phyloP scores from a whole-genome alignment of 2,888 invertebrate genomes.

The Dryobotodes eremita region DNA sequence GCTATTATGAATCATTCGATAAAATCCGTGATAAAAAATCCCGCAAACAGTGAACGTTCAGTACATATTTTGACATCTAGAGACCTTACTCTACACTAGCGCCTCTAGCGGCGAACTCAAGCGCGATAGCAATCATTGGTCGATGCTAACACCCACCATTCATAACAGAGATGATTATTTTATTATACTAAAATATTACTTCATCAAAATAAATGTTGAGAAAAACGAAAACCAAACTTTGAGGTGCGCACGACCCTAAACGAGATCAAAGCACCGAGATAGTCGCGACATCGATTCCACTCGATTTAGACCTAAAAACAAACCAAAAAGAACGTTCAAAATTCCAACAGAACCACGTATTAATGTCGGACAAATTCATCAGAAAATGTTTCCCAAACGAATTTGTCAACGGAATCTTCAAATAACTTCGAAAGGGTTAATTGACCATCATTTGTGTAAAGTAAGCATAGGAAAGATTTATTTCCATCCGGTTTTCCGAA shows the following conservation, averaged over 20 bases:
- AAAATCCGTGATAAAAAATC: too few relatives aligned
- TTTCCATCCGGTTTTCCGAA: not conserved
- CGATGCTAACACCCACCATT: not conserved
- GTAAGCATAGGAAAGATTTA: not conserved
- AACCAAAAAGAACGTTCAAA: slow-evolving; percentile 73
- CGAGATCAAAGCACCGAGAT: slow-evolving; percentile 79
- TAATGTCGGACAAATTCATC: slow-evolving; percentile 84
- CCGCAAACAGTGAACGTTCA: too few relatives aligned
- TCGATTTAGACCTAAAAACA: slow-evolving; percentile 79
- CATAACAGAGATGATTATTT: not conserved
- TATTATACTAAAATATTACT: not conserved
- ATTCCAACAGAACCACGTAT: slow-evolving; percentile 78
- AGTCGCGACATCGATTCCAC: slow-evolving; percentile 82
- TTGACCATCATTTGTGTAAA: slow-evolving; percentile 6
- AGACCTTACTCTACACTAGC: too few relatives aligned
- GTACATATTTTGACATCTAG: too few relatives aligned
- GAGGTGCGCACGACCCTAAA: slow-evolving; percentile 70
- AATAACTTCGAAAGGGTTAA: slow-evolving; percentile 44
- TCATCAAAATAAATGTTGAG: not conserved
- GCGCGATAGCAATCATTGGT: too few relatives aligned
- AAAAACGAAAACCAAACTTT: slow-evolving; percentile 64
- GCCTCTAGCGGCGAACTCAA: too few relatives aligned
- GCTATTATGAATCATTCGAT: too few relatives aligned
- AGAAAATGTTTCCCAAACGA: slow-evolving; percentile 73
- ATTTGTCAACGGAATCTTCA: slow-evolving; percentile 80